Evolutionary conservation across 2,113 vertebrate genomes (phyloP).

Genomic region (Fregetta grallaria): DNA sequence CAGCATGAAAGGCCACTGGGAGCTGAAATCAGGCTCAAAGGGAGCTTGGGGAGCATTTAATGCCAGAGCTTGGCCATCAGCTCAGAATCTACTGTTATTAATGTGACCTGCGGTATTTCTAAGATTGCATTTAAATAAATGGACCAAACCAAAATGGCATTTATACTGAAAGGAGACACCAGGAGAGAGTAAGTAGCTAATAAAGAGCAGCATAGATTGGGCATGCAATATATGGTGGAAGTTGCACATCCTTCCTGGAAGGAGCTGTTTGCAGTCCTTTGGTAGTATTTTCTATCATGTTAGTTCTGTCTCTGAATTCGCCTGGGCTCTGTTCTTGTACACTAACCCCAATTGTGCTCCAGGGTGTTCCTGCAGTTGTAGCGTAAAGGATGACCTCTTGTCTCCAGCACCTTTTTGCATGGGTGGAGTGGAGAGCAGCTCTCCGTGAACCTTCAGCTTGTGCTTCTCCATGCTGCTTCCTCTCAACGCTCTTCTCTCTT

Average conservation of each 20-base stretch:
- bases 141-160: not conserved
- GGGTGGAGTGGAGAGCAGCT: constrained; percentile 69
- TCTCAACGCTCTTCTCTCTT: constrained; percentile 88
- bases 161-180: not conserved
- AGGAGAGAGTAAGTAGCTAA: not conserved
- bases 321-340: constrained; percentile 22
- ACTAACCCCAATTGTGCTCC: constrained; percentile 67
- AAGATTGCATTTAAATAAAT: not conserved
- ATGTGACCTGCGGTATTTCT: not conserved
- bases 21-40: not conserved
- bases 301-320: not conserved
- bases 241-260: not conserved
- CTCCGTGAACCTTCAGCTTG: constrained; percentile 79
- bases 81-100: not conserved
- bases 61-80: not conserved
- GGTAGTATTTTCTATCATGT: not conserved
- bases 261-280: not conserved
- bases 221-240: not conserved
- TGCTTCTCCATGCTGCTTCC: constrained; percentile 81
- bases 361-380: constrained; percentile 50
- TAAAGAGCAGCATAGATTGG: not conserved
- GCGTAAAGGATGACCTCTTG: constrained; percentile 56
- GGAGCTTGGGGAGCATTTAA: not conserved
- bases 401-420: constrained; percentile 67
- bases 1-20: not conserved